Conservation (phyloP, 2,113 vertebrate species). For the Narcine bancroftii region DNA sequence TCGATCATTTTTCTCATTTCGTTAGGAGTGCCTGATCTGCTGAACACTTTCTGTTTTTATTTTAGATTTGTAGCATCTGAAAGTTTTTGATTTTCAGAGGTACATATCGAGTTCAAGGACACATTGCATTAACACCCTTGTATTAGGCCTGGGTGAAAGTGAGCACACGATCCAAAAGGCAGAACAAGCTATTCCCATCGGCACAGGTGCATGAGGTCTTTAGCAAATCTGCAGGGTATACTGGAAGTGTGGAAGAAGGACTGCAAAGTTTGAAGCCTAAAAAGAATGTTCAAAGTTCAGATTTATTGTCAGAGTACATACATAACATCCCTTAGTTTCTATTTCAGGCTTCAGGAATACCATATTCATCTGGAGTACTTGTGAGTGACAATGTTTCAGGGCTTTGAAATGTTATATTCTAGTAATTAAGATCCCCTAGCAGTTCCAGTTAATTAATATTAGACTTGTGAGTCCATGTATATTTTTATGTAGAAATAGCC, state of each 20-base stretch:
- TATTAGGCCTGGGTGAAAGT: not conserved
- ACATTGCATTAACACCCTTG: not conserved
- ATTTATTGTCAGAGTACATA: no score
- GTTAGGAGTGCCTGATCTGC: no score
- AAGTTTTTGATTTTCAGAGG: no score
- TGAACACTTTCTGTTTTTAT: no score
- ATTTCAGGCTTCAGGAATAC: no score
- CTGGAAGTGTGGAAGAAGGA: not conserved
- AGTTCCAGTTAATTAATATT: not conserved
- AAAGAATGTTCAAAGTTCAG: no score
- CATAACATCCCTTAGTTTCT: no score
- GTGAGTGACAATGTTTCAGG: not conserved
- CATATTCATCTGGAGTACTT: not conserved
- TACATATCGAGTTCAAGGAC: not conserved
- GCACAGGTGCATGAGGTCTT: not conserved
- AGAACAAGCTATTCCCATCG: not conserved
- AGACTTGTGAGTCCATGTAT: not conserved
- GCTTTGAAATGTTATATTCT: not conserved
- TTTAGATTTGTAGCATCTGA: no score
- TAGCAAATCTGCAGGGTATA: not conserved
- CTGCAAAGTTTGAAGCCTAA: not conserved
- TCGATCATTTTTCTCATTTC: no score
- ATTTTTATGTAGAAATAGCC: not conserved
- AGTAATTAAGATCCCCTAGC: not conserved
- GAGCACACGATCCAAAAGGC: not conserved